Evolutionary conservation across 35 echinoderm and acorn worm species (phyloP).

Genomic region (Ophiothrix spiculata): DNA sequence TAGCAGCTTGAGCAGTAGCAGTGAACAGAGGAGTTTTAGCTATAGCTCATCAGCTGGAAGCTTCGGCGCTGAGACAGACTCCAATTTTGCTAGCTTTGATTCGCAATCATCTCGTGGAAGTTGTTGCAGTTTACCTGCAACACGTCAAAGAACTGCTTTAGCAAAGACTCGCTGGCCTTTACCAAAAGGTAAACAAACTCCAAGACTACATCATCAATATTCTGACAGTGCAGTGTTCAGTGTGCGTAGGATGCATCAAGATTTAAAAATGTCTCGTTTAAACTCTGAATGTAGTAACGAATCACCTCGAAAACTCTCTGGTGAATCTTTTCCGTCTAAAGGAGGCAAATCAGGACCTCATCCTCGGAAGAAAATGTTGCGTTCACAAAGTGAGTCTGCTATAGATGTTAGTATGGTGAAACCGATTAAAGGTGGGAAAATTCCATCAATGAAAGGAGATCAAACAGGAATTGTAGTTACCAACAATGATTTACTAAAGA

Average conservation of each 20-base stretch:
- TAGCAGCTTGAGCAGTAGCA: slow-evolving; percentile 17
- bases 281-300: slow-evolving; percentile 15
- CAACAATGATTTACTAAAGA: slow-evolving; percentile 68
- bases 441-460: background rate
- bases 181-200: background rate
- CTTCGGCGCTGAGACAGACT: background rate
- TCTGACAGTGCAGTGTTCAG: slow-evolving; percentile 50
- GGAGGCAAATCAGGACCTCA: slow-evolving; percentile 45
- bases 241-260: slow-evolving; percentile 44
- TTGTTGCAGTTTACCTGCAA: background rate
- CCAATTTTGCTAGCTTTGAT: slow-evolving; percentile 7
- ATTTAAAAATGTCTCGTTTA: slow-evolving; percentile 36
- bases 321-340: background rate
- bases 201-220: slow-evolving; percentile 28
- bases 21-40: slow-evolving; percentile 6
- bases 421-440: background rate
- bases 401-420: slow-evolving; percentile 48
- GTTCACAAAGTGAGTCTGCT: slow-evolving; percentile 66
- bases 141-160: slow-evolving; percentile 4
- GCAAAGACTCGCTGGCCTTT: background rate
- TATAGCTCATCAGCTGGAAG: background rate
- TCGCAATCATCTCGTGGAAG: background rate
- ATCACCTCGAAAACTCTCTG: slow-evolving; percentile 4
- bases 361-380: slow-evolving; percentile 71
- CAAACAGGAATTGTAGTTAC: slow-evolving; percentile 53